A percentile compares a stretch with the other conserved stretches of the same genome.
phyloP scores from a whole-genome alignment of 37 sponge, comb jelly and placozoan species.

The Chondrosia reniformis region DNA sequence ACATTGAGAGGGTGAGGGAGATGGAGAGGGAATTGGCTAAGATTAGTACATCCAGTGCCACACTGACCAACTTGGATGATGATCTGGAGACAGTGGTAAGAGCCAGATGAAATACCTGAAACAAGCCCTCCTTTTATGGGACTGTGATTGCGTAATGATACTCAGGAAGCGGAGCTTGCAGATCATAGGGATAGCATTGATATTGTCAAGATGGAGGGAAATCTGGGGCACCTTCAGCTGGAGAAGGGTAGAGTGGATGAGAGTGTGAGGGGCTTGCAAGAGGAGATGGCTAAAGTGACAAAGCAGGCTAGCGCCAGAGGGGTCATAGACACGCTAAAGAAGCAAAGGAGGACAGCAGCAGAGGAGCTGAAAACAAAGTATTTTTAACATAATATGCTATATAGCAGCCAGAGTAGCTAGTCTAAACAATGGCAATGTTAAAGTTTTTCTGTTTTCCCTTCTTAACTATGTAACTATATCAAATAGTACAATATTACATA shows the following conservation, averaged over 20 bases:
- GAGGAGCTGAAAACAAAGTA: conserved; percentile 31
- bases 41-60: conserved; percentile 39
- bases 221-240: neutral
- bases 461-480: too few relatives aligned
- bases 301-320: conserved; percentile 67
- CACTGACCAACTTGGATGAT: conserved; percentile 41
- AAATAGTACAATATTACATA: too few relatives aligned
- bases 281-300: conserved; percentile 52
- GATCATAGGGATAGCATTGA: conserved; percentile 38
- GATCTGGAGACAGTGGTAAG: conserved; percentile 50
- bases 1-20: conserved; percentile 17
- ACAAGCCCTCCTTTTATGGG: neutral
- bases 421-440: neutral
- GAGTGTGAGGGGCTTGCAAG: conserved; percentile 33
- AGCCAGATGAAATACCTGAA: neutral
- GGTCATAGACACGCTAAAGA: conserved; percentile 62
- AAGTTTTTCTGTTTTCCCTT: too few relatives aligned
- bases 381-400: neutral
- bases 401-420: neutral
- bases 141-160: neutral
- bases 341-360: conserved; percentile 39
- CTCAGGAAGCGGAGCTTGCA: conserved; percentile 46
- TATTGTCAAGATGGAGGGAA: conserved; percentile 44
- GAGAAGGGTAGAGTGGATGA: conserved; percentile 47
- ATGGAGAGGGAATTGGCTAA: conserved; percentile 14